A percentile compares a stretch with the other conserved stretches of the same genome.
These are phyloP conservation scores for Pandemis corylana DNA, from an alignment of 2,888 invertebrate species.

Conservation along the genomic window DNA sequence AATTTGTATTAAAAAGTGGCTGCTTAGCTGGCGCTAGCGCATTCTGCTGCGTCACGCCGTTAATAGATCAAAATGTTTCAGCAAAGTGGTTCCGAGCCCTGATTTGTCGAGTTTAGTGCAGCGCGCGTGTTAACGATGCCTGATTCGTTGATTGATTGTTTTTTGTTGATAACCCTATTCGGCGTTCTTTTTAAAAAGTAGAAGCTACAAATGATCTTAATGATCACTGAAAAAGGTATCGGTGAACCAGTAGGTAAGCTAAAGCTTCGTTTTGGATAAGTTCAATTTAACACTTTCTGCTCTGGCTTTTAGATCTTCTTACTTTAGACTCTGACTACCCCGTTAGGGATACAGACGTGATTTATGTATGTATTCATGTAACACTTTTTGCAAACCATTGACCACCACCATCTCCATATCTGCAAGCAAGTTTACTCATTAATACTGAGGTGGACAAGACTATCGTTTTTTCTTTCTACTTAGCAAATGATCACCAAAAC, in stretches of 20 bases:
- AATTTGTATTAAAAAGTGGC: constrained; percentile 82
- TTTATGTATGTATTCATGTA: too few relatives aligned
- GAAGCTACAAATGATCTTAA: neutral
- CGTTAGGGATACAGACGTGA: too few relatives aligned
- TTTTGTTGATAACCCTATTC: constrained; percentile 52
- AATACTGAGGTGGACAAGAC: too few relatives aligned
- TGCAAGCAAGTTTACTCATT: too few relatives aligned
- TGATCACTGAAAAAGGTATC: neutral
- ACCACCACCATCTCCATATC: too few relatives aligned
- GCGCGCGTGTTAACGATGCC: constrained; percentile 76
- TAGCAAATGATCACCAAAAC: too few relatives aligned
- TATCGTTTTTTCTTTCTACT: too few relatives aligned
- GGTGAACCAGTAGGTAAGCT: neutral
- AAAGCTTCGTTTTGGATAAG: neutral
- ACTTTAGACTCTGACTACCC: too few relatives aligned
- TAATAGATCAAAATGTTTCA: constrained; percentile 82
- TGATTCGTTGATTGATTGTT: constrained; percentile 81
- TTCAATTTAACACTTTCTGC: neutral
- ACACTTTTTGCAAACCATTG: too few relatives aligned
- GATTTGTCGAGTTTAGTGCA: constrained; percentile 77
- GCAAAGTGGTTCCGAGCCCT: constrained; percentile 72
- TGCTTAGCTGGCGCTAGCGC: constrained; percentile 76
- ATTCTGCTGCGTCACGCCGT: constrained; percentile 72
- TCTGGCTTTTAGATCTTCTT: too few relatives aligned
- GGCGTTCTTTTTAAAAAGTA: neutral